Evolutionary conservation across 2,888 invertebrate species (phyloP), one percentile per base, ranked within the genome.

Genomic region (Pristionchus fissidentatus): DNA sequence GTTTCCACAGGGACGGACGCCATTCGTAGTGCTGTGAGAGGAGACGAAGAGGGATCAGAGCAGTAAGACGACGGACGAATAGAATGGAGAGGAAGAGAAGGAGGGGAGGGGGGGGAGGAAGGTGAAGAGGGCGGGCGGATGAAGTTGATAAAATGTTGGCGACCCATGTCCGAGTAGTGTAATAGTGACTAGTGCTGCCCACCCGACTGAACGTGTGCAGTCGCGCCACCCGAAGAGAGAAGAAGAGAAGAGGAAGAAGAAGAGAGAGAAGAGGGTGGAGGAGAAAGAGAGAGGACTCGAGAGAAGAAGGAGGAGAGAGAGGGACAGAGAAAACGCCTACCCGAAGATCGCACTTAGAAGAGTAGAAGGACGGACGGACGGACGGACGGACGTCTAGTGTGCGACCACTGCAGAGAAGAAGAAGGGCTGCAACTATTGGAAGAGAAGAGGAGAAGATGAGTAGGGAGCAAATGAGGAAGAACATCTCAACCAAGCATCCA

Each of bases 281-380:
- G 62, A 19, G 32, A 19, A 62, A 22, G 22, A 66, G 38, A 29
- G 19, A 38, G 22, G 66, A 38, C 35, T 35, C 22, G 22, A 66
- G 66, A 13, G 19, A 19, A 32, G 32, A 13, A 19, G 29, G 60
- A n/a, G n/a, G n/a, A n/a, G n/a, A n/a, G n/a, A n/a, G 32, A 29
- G 32, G 13, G 57, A 10, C 22, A 22, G 35, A 66, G 35, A 66
- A 66, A 66, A 66, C 66, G 66, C 66, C 66, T 66, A 35, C 66
- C 38, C 38, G 35, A 66, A 66, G 66, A 66, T 66, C 66, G 66
- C 66, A 66, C 66, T 66, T 35, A 66, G 66, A 32, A 60, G 60
- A 60, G 60, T 60, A 60, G 60, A 66, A 66, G 66, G 35, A 66
- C 66, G 66, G n/a, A n/a, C n/a, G n/a, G n/a, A n/a, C 38, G 4